Base-by-base conservation (phyloP, 2,113 vertebrate species). In the Esox niger region DNA sequence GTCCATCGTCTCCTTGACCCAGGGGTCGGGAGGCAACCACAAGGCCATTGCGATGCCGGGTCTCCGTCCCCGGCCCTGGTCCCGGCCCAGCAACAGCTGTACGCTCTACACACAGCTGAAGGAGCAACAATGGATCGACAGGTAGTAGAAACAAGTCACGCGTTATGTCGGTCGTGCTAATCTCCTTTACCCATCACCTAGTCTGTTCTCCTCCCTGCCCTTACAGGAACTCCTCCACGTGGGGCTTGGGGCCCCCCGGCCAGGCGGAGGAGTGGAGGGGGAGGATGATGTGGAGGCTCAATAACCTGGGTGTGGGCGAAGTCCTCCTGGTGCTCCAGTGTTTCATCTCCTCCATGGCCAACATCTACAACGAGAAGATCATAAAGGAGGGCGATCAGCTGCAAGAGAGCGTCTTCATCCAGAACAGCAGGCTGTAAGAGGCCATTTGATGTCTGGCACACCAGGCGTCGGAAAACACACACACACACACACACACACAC, bases 341-440 rank as follows among this genome's bases (percentile, higher is more conserved):
- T 79, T 94, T 99, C 77, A 91, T 96, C 75, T 94, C 97, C 5
- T 93, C 97, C 33, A 84, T 96, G 90, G 97, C 97, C 81, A 99
- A 99, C 86, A 97, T 99, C 81, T 99, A 99, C 88, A 99, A 96
- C 1, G 97, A 99, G 82, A 99, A 99, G 92, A 99, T 99, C 81
- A 69, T 99, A 54, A 99, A 99, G 75, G 96, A 98, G 52, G 93
- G 92, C 6, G 91, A 93, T 73, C 96, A 96, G 79, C 86, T 92
- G 23, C 84, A 82, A 0, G 96, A 98, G 86, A 98, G 93, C 87
- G 98, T 99, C 86, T 99, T 97, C 80, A 91, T 90, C 2, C 97
- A 99, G 91, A 99, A 97, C 87, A 97, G 94, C 76, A 96, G 95
- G 79, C 87, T 99, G 63, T 99, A 93, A 78, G 86, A 3, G 7